phyloP scores from a whole-genome alignment of 2,888 invertebrate species.

The Amaurobius ferox region DNA sequence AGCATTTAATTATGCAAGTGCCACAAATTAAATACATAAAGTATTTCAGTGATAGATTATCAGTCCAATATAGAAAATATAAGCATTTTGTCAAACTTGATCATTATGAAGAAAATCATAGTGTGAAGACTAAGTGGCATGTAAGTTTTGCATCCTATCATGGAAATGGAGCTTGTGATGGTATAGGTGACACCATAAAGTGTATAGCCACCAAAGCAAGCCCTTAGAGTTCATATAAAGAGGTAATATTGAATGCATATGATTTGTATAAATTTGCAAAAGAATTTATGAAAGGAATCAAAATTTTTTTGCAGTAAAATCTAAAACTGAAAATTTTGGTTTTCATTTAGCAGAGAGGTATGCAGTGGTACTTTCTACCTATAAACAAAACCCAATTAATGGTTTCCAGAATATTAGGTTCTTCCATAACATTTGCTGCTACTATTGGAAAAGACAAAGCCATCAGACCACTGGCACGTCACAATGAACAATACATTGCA shows the following conservation, averaged over 20 bases:
- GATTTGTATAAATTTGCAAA: slow-evolving; percentile 24
- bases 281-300: not conserved
- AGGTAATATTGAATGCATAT: too few species aligned
- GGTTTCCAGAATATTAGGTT: not conserved
- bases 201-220: slow-evolving; percentile 16
- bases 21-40: too few species aligned
- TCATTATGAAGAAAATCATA: slow-evolving; percentile 73
- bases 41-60: too few species aligned
- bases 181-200: too few species aligned
- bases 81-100: slow-evolving; percentile 74
- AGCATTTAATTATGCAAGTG: too few species aligned
- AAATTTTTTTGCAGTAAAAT: slow-evolving; percentile 1
- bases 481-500: slow-evolving; percentile 14
- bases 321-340: not conserved
- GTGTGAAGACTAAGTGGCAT: slow-evolving; percentile 73
- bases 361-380: not conserved
- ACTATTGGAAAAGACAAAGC: not conserved
- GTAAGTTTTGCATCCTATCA: slow-evolving; percentile 28
- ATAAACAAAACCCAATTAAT: slow-evolving; percentile 21
- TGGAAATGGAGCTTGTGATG: slow-evolving; percentile 34
- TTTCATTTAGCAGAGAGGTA: slow-evolving; percentile 7
- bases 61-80: slow-evolving; percentile 74
- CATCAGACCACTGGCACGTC: not conserved
- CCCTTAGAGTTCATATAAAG: slow-evolving; percentile 12
- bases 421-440: not conserved